Conservation (phyloP, 2,888 invertebrate species). For the Heliconius ismenius region DNA sequence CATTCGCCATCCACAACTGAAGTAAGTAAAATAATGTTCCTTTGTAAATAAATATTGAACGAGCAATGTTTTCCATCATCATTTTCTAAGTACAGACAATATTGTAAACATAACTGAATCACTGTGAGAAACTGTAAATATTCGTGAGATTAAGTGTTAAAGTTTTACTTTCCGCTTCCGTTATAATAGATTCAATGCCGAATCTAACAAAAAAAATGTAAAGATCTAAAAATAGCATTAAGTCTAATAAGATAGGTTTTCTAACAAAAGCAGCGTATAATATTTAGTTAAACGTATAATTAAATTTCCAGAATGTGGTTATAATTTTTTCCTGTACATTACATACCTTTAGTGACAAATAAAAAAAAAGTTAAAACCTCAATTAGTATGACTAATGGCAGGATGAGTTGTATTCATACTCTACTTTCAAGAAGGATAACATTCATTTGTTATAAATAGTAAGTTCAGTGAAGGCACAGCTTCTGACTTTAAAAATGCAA, state of each 20-base stretch:
- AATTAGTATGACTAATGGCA: constrained; percentile 17
- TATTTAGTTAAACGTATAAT: constrained; percentile 3
- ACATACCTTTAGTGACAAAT: background rate
- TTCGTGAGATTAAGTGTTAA: background rate
- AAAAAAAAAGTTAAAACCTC: constrained; percentile 7
- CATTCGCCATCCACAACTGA: constrained; percentile 12
- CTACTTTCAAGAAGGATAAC: constrained; percentile 4
- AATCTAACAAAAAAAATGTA: background rate
- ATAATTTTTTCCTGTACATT: background rate
- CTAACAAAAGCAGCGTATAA: background rate
- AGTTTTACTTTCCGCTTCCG: background rate
- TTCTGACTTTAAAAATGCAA: too few relatives aligned
- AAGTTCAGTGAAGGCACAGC: background rate
- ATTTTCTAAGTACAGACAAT: constrained; percentile 10
- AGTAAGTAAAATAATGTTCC: constrained; percentile 28
- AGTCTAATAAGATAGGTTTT: constrained; percentile 15
- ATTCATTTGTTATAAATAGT: background rate
- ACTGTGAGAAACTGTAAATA: background rate
- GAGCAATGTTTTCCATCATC: constrained; percentile 22
- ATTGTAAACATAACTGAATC: constrained; percentile 18
- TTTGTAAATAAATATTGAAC: constrained; percentile 32
- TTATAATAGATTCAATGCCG: background rate
- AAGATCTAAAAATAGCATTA: constrained; percentile 17
- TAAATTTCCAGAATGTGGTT: background rate
- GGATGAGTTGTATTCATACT: constrained; percentile 10